A percentile compares a stretch with the other conserved stretches of the same genome.
Evolutionary conservation across 2,888 invertebrate species (phyloP).

Genomic region (Trissolcus brochymenae): DNA sequence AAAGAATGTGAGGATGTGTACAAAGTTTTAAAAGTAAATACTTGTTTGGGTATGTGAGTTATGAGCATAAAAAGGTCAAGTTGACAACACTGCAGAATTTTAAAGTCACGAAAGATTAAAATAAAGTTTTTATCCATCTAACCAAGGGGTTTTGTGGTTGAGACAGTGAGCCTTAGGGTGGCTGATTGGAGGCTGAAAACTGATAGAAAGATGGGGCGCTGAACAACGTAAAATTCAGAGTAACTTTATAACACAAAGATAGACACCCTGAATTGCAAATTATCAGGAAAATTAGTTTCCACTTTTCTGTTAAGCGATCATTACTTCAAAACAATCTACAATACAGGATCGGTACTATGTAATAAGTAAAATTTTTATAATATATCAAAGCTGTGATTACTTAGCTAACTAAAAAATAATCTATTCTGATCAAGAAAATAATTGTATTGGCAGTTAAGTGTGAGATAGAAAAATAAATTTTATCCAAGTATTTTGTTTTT

Average conservation of each 20-base stretch:
- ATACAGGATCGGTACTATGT: constrained; percentile 3
- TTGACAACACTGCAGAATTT: constrained; percentile 64
- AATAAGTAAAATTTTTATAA: not conserved
- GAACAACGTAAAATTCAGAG: constrained; percentile 35
- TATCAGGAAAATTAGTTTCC: constrained; percentile 63
- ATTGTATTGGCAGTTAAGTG: not conserved
- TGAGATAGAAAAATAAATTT: not conserved
- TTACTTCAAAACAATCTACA: constrained; percentile 14
- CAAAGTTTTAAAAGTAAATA: no score
- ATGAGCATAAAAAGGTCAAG: constrained; percentile 13
- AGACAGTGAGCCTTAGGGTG: constrained; percentile 34
- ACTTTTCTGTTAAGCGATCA: constrained; percentile 34
- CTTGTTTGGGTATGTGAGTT: no score
- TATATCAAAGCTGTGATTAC: no score
- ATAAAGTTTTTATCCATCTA: constrained; percentile 72
- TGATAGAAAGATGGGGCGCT: constrained; percentile 52
- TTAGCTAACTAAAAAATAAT: no score
- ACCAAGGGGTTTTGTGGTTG: constrained; percentile 16
- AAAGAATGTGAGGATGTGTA: not conserved
- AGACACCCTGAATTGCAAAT: constrained; percentile 57
- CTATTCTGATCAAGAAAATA: not conserved
- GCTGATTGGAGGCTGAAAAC: constrained; percentile 45
- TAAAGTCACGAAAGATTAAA: constrained; percentile 72
- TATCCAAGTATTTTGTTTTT: no score
- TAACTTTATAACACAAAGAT: constrained; percentile 42